phyloP scores from a whole-genome alignment of 2,888 invertebrate genomes.

The Charanyca ferruginea region DNA sequence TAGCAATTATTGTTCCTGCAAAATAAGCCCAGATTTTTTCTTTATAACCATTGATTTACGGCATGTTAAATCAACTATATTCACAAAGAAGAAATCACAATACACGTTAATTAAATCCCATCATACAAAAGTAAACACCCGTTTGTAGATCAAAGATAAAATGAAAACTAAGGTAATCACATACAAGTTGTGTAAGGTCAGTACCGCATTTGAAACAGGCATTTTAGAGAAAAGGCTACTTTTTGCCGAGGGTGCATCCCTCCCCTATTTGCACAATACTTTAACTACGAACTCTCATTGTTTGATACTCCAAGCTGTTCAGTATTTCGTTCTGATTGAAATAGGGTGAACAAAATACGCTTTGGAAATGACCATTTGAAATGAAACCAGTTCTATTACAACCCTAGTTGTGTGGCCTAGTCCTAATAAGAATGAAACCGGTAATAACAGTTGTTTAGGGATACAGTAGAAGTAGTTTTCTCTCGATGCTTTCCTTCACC shows the following conservation, averaged over 20 bases:
- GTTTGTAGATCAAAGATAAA: slow-evolving; percentile 23
- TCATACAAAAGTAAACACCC: slow-evolving; percentile 25
- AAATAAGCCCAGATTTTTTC: background rate
- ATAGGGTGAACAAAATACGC: slow-evolving; percentile 67
- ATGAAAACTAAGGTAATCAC: slow-evolving; percentile 14
- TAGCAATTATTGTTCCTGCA: too few relatives aligned
- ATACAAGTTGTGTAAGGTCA: slow-evolving; percentile 76
- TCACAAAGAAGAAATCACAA: slow-evolving; percentile 31
- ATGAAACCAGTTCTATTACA: slow-evolving; percentile 50
- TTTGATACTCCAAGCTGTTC: slow-evolving; percentile 72
- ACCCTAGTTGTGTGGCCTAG: too few relatives aligned
- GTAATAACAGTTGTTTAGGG: too few relatives aligned
- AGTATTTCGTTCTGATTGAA: slow-evolving; percentile 66
- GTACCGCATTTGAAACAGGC: slow-evolving; percentile 73
- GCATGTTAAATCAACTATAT: background rate
- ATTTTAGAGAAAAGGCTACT: slow-evolving; percentile 81
- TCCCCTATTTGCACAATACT: slow-evolving; percentile 87
- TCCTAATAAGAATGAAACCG: too few relatives aligned
- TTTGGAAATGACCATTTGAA: slow-evolving; percentile 63
- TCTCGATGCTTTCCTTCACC: too few relatives aligned
- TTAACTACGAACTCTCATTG: slow-evolving; percentile 84
- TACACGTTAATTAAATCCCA: slow-evolving; percentile 27
- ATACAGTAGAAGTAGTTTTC: too few relatives aligned
- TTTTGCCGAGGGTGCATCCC: slow-evolving; percentile 77
- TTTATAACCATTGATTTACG: background rate